These are phyloP conservation scores for Mus spicilegus DNA, from an alignment of 2,113 vertebrate species.

Conservation along the genomic window DNA sequence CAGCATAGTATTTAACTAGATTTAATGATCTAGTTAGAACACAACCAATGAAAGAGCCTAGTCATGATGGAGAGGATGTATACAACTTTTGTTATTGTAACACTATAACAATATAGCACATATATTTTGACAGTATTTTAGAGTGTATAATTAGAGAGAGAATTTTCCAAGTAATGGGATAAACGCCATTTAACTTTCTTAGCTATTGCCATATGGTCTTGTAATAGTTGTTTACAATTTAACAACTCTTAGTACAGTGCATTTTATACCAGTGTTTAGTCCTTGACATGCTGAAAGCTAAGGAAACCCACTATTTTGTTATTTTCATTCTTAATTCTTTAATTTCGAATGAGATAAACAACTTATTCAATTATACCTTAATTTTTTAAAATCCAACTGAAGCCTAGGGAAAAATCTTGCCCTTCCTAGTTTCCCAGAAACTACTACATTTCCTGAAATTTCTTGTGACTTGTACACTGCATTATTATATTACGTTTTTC, in stretches of 20 bases:
- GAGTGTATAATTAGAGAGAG: neutral
- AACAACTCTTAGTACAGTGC: neutral
- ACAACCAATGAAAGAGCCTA: neutral
- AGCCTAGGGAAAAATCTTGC: constrained; percentile 4
- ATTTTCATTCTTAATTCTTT: constrained; percentile 51
- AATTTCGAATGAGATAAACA: neutral
- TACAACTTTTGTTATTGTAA: neutral
- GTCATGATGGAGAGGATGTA: neutral
- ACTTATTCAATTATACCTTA: constrained; percentile 9
- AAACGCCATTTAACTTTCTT: constrained; percentile 33
- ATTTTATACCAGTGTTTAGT: neutral
- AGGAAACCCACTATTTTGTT: neutral
- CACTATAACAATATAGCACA: neutral
- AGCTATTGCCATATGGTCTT: neutral
- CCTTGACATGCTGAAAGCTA: neutral
- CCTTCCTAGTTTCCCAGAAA: neutral
- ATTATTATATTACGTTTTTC: neutral
- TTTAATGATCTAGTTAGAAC: neutral
- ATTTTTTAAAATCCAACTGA: neutral
- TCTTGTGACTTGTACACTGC: constrained; percentile 1
- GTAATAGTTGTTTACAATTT: constrained; percentile 28
- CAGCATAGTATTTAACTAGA: neutral
- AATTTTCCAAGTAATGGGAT: neutral
- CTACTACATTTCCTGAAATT: neutral
- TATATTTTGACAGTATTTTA: constrained; percentile 5